Percentiles rank a stretch among this genome's conserved stretches.
Evolutionary conservation across 2,797 vertebrate species (phyloP).

Genomic region (Ispidina picta): DNA sequence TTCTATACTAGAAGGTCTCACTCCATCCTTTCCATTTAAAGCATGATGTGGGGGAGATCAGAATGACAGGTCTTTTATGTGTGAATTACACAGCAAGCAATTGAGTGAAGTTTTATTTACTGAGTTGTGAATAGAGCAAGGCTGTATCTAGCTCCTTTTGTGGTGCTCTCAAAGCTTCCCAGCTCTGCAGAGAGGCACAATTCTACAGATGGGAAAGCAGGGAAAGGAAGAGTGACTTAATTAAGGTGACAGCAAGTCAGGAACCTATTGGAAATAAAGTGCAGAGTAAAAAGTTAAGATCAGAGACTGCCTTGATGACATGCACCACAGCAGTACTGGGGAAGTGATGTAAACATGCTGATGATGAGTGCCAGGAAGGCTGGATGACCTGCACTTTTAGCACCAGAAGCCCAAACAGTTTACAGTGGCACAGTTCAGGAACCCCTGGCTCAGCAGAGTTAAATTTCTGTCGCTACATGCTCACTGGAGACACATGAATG

Average conservation of each 20-base stretch:
- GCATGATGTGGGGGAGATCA: slow-evolving; percentile 35
- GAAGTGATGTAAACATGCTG: not conserved
- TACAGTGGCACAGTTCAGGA: not conserved
- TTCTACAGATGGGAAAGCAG: slow-evolving; percentile 10
- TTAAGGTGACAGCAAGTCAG: slow-evolving; percentile 28
- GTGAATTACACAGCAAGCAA: slow-evolving; percentile 47
- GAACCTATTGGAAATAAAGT: slow-evolving; percentile 5
- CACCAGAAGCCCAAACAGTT: not conserved
- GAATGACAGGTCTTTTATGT: slow-evolving; percentile 59
- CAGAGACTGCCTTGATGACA: not conserved
- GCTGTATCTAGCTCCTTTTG: slow-evolving; percentile 48
- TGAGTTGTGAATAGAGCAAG: slow-evolving; percentile 60
- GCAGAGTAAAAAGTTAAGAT: not conserved
- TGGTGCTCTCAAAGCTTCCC: slow-evolving; percentile 18
- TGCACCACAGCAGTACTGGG: not conserved
- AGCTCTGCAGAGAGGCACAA: slow-evolving; percentile 21
- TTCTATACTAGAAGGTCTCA: slow-evolving; percentile 24
- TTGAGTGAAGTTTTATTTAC: slow-evolving; percentile 69
- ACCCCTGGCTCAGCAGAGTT: not conserved
- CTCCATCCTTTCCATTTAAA: slow-evolving; percentile 47
- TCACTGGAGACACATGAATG: not conserved
- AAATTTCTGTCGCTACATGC: not conserved
- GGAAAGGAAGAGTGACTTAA: slow-evolving; percentile 5
- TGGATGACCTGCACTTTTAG: not conserved
- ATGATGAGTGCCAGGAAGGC: not conserved